Base-by-base conservation (phyloP, 1,140 invertebrate genomes). In the Coboldia fuscipes region DNA sequence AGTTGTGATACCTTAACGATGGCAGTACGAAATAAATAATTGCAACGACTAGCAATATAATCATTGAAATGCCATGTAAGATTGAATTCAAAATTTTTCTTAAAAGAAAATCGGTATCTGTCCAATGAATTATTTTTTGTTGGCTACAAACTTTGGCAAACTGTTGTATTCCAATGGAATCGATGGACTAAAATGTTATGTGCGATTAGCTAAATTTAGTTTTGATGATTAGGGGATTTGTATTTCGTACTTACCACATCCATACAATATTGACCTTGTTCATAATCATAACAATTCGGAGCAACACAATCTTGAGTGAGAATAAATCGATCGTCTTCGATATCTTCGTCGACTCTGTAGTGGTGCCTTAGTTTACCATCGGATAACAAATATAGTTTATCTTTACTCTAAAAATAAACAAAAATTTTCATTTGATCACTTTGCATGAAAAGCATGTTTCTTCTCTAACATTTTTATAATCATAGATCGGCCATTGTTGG, bases 11-110 rank as follows among this genome's bases (percentile, higher is more conserved):
- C 51, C 51, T 57, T 30, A 85, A 57, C 24, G 80, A 80, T n/a
- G 78, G 78, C 38, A 85, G 54, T 13, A 83, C 70, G 51, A 83
- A 83, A 46, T 83, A 82, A 34, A 82, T 66, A n/a, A 83, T 66
- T 4, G 77, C 72, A 9, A 80, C 69, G 2, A 72, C 46, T n/a
- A 82, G 46, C 39, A 76, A 70, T 34, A 75, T 69, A 4, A 69
- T 57, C 36, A 83, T 71, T 2, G 73, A 62, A 21, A 81, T 63
- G 0, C 64, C 67, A 48, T 79, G 75, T 34, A 78, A 76, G 24
- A 72, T 56, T 12, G 79, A 78, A 56, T 80, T 75, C 0, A 82
- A 47, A 21, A 81, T 63, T 50, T 73, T 72, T 31, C 63, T 66
- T 54, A 84, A 65, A 13, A 83, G 42, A 47, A 77, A 77, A 46